Base-by-base conservation (phyloP, 2,888 invertebrate genomes). In the Aporophyla nigra region DNA sequence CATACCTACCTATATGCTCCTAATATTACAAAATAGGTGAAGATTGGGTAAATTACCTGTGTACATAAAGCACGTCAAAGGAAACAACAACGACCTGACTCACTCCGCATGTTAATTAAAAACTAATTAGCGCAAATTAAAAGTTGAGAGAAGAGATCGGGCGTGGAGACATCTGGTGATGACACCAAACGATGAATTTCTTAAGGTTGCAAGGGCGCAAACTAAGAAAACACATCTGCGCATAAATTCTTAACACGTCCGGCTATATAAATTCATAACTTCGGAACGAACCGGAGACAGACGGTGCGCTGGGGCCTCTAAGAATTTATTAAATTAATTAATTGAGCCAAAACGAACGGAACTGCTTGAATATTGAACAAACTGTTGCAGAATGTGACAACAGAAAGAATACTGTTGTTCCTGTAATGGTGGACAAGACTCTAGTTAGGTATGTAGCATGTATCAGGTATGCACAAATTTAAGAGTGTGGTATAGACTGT, bases 311-410 rank as follows among this genome's bases (percentile, higher is more conserved):
- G 92, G 91, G 91, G 91, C 92, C 92, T 91, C 91, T 89, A 91
- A 91, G 93, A 95, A 95, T 95, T 95, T 95, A 95, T 95, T 93
- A 92, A 95, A 95, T 94, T 92, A 95, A 95, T 95, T 95, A 96
- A 95, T 95, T 95, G 93, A 93, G 93, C 92, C 92, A 92, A 93
- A 94, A 93, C 91, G 93, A 94, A 93, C 89, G 89, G 88, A 87
- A 92, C 91, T 92, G 88, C 89, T 91, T 91, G 92, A 93, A 94
- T 94, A 92, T 93, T 92, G 90, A 93, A 91, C 53, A 66, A 82
- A 79, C 62, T 66, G 51, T 76, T 74, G 49, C 63, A 79, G n/a
- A 78, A 65, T 74, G 49, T 68, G 51, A 56, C 21, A 51, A 16
- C n/a, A 58, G 27, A 66, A 67, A 61, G 14, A 68, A 54, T 46